Evolutionary conservation across 2,888 invertebrate genomes (phyloP).

Genomic region (Syritta pipiens): DNA sequence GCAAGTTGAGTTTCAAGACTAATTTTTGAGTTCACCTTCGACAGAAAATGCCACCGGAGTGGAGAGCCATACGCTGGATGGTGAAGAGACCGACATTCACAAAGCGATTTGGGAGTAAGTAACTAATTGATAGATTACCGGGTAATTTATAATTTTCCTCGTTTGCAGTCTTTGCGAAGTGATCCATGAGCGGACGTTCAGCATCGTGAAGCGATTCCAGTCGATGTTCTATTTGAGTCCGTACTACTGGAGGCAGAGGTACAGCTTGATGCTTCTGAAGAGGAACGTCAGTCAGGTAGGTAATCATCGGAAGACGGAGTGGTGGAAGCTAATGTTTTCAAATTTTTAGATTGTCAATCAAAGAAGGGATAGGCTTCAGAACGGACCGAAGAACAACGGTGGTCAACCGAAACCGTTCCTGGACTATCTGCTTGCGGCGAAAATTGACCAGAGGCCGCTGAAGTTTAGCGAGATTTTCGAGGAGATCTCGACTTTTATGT

Average conservation of each 20-base stretch:
- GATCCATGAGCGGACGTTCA: slow-evolving; percentile 69
- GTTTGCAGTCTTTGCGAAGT: slow-evolving; percentile 67
- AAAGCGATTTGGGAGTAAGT: slow-evolving; percentile 71
- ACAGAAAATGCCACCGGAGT: slow-evolving; percentile 74
- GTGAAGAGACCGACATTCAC: slow-evolving; percentile 72
- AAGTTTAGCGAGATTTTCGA: slow-evolving; percentile 74
- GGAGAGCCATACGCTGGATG: slow-evolving; percentile 71
- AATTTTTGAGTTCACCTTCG: too few species aligned
- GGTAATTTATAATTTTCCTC: neutral
- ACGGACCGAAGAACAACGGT: neutral
- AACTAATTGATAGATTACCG: neutral
- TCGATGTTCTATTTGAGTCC: slow-evolving; percentile 75
- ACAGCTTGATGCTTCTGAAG: neutral
- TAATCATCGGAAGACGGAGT: too few species aligned
- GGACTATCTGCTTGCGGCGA: slow-evolving; percentile 73
- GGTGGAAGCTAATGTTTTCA: too few species aligned
- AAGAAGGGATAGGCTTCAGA: slow-evolving; percentile 65
- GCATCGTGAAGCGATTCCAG: slow-evolving; percentile 70
- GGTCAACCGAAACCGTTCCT: slow-evolving; percentile 72
- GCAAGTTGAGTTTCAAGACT: too few species aligned
- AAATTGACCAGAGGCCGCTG: slow-evolving; percentile 72
- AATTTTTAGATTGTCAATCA: slow-evolving; percentile 70
- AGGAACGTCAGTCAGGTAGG: slow-evolving; percentile 29
- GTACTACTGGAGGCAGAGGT: slow-evolving; percentile 79
- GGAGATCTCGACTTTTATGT: slow-evolving; percentile 76